Evolutionary conservation across 92 coral and sea anemone species (phyloP).

Genomic region (Virgularia gustaviana): DNA sequence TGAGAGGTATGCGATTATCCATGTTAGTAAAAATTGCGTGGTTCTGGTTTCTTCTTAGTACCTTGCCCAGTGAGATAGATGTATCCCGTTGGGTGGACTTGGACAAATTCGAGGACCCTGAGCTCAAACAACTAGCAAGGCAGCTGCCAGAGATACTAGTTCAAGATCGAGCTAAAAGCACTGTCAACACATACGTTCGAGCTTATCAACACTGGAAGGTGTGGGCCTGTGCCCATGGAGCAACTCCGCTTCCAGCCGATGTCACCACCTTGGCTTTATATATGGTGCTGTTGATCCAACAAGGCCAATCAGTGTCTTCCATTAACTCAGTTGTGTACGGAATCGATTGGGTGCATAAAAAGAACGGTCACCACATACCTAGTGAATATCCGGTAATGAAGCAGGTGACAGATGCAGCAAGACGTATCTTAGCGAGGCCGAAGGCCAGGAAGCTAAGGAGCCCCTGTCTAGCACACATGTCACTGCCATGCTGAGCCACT

Average conservation of each 20-base stretch:
- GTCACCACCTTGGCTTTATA: neutral
- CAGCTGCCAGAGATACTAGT: conserved; percentile 3
- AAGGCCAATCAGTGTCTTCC: conserved; percentile 3
- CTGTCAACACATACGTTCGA: neutral
- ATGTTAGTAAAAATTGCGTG: neutral
- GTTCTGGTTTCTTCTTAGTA: neutral
- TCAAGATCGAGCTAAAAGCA: neutral
- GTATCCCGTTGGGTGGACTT: neutral
- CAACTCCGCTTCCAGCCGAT: conserved; percentile 1
- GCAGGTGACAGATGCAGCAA: conserved; percentile 30
- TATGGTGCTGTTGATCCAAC: conserved; percentile 10
- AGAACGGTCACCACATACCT: conserved; percentile 21
- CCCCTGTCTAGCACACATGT: conserved; percentile 23
- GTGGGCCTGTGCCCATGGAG: conserved; percentile 13
- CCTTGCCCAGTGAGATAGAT: neutral
- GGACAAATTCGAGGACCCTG: neutral
- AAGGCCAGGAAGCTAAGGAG: conserved; percentile 5
- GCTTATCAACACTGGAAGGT: neutral
- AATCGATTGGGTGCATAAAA: conserved; percentile 33
- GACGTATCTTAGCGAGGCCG: conserved; percentile 22
- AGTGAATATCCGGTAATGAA: conserved; percentile 18
- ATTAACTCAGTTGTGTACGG: conserved; percentile 14
- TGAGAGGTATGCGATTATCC: no score
- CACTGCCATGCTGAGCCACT: conserved; percentile 14
- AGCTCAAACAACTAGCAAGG: neutral